Evolutionary conservation across 64 coral and sea anemone genomes (phyloP).

Genomic region (Platygyra sinensis): DNA sequence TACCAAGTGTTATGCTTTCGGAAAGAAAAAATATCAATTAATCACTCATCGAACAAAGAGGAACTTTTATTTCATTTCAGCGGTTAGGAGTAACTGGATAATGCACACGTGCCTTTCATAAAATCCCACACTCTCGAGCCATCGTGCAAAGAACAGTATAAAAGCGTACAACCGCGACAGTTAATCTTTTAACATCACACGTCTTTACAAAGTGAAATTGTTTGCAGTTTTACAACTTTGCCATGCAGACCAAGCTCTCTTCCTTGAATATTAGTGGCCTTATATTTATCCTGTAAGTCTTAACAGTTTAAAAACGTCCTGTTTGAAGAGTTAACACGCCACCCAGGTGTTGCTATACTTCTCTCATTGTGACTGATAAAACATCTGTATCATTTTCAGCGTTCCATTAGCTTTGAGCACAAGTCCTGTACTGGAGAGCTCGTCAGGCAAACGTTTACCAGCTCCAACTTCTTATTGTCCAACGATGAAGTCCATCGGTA

Average conservation of each 20-base stretch:
- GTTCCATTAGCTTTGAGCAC: constrained; percentile 7
- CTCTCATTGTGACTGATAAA: not conserved
- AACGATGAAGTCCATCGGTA: too few relatives aligned
- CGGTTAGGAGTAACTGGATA: constrained; percentile 3
- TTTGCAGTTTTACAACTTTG: not conserved
- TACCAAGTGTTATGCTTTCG: not conserved
- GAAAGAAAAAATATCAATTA: constrained; percentile 4
- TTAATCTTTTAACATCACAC: not conserved
- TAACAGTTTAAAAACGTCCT: not conserved
- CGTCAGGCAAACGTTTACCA: not conserved
- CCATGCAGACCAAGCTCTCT: not conserved
- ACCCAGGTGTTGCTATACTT: not conserved
- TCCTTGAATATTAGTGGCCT: not conserved
- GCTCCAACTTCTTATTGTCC: not conserved
- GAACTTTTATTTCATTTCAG: constrained; percentile 14
- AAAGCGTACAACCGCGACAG: not conserved
- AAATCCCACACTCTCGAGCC: not conserved
- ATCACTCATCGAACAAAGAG: not conserved
- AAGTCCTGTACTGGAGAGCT: not conserved
- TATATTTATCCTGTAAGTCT: constrained; percentile 36
- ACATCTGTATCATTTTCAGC: constrained; percentile 17
- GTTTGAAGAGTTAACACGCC: not conserved
- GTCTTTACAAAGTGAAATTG: not conserved
- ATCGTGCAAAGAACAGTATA: not conserved
- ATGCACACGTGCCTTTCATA: not conserved